phyloP scores from a whole-genome alignment of 2,888 invertebrate species.

The Polyommatus iphigenia region DNA sequence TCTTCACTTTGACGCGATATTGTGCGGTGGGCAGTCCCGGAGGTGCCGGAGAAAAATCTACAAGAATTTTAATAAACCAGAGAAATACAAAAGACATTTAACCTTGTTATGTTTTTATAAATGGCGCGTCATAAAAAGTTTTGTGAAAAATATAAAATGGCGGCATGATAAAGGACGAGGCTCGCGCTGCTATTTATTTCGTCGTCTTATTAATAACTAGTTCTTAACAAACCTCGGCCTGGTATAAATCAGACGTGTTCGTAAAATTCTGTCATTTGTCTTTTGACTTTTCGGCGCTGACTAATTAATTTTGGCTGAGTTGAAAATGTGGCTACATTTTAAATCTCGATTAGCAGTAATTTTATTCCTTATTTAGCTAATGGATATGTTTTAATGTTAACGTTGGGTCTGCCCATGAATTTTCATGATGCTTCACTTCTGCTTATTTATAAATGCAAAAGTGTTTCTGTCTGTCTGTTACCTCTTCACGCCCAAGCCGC shows the following conservation, averaged over 20 bases:
- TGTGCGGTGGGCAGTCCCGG: neutral
- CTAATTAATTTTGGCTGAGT: neutral
- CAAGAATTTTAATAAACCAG: conserved; percentile 23
- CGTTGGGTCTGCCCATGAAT: too few relatives aligned
- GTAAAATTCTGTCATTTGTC: conserved; percentile 13
- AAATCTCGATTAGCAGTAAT: neutral
- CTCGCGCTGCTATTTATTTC: conserved; percentile 1
- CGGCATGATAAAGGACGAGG: conserved; percentile 1
- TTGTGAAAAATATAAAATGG: conserved; percentile 26
- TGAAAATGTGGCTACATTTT: neutral
- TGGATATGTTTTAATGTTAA: too few relatives aligned
- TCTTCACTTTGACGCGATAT: neutral
- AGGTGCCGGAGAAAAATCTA: conserved; percentile 41
- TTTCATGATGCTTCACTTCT: too few relatives aligned
- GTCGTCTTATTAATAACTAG: conserved; percentile 27
- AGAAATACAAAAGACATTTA: conserved; percentile 26
- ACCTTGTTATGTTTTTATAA: conserved; percentile 33
- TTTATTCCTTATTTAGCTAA: too few relatives aligned
- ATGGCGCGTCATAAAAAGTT: conserved; percentile 27
- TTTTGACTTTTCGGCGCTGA: neutral
- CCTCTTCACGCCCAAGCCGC: too few relatives aligned
- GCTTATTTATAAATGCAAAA: too few relatives aligned
- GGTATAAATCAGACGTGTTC: conserved; percentile 22
- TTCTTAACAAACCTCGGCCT: conserved; percentile 22
- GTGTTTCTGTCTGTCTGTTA: too few relatives aligned